A percentile compares a stretch with the other conserved stretches of the same genome.
phyloP scores from a whole-genome alignment of 2,113 vertebrate species.

The Turnix velox region DNA sequence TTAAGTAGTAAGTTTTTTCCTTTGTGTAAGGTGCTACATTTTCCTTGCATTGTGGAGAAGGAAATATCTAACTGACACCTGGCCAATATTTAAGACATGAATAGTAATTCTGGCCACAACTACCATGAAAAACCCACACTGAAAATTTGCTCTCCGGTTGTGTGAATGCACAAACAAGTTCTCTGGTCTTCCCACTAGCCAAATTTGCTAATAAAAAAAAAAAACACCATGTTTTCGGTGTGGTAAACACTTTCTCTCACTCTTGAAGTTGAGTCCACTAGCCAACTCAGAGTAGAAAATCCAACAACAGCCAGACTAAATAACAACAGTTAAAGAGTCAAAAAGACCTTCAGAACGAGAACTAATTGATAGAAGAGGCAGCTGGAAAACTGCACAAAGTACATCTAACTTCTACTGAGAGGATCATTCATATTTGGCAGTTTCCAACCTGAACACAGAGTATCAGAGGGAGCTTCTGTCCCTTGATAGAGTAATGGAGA shows the following conservation, averaged over 20 bases:
- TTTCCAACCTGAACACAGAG: background rate
- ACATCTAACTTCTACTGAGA: background rate
- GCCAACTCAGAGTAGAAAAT: background rate
- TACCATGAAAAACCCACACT: background rate
- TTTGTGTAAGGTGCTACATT: background rate
- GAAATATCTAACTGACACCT: background rate
- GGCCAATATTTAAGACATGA: background rate
- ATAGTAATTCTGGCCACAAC: background rate
- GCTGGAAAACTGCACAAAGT: background rate
- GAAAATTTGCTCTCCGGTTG: background rate
- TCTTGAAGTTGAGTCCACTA: background rate
- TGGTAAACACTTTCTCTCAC: background rate
- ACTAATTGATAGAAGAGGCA: background rate
- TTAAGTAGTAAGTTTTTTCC: background rate
- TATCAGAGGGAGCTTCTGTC: background rate
- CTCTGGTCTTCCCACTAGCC: background rate
- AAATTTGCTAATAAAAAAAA: background rate
- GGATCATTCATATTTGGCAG: rapidly evolving
- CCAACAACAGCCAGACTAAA: background rate
- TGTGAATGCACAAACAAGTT: conserved; percentile 14
- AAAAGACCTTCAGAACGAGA: background rate
- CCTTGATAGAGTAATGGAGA: background rate
- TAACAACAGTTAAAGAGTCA: background rate
- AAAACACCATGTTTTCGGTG: background rate
- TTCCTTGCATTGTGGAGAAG: background rate